Evolutionary conservation across 1,140 invertebrate species (phyloP).

Genomic region (Drosophila pectinifera): DNA sequence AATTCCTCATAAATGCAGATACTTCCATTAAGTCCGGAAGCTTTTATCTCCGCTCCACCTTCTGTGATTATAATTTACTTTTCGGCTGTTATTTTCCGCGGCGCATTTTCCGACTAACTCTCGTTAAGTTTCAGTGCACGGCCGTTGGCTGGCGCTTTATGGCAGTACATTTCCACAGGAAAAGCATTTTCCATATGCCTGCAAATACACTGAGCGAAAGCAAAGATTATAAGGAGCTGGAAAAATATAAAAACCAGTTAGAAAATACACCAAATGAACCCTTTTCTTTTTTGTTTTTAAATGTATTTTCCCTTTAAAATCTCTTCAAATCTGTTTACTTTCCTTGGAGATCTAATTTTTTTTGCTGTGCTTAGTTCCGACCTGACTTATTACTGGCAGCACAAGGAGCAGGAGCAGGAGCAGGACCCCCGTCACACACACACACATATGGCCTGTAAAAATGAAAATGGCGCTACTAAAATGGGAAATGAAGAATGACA

Average conservation of each 20-base stretch:
- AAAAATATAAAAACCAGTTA: not conserved
- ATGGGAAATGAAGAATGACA: slow-evolving; percentile 82
- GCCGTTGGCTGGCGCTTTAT: slow-evolving; percentile 76
- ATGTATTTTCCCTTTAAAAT: slow-evolving; percentile 13
- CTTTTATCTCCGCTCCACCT: slow-evolving; percentile 16
- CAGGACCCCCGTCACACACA: slow-evolving; percentile 3
- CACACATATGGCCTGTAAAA: slow-evolving; percentile 64
- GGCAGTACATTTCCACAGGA: slow-evolving; percentile 38
- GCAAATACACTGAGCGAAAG: not conserved
- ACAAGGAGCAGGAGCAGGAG: not conserved
- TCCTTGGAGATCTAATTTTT: not conserved
- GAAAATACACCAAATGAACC: too few species aligned
- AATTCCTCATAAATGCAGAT: slow-evolving; percentile 2
- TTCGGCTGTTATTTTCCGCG: slow-evolving; percentile 20
- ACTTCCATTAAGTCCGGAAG: not conserved
- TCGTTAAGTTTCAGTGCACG: slow-evolving; percentile 68
- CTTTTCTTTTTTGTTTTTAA: too few species aligned
- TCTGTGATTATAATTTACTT: slow-evolving; percentile 37
- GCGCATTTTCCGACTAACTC: slow-evolving; percentile 22
- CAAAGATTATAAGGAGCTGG: not conserved
- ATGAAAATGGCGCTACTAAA: slow-evolving; percentile 76
- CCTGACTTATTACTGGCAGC: slow-evolving; percentile 34
- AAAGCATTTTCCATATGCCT: slow-evolving; percentile 49
- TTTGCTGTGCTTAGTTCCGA: slow-evolving; percentile 11
- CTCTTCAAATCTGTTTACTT: not conserved